Base-by-base conservation (phyloP, 1,140 invertebrate genomes). In the Neodiprion fabricii region DNA sequence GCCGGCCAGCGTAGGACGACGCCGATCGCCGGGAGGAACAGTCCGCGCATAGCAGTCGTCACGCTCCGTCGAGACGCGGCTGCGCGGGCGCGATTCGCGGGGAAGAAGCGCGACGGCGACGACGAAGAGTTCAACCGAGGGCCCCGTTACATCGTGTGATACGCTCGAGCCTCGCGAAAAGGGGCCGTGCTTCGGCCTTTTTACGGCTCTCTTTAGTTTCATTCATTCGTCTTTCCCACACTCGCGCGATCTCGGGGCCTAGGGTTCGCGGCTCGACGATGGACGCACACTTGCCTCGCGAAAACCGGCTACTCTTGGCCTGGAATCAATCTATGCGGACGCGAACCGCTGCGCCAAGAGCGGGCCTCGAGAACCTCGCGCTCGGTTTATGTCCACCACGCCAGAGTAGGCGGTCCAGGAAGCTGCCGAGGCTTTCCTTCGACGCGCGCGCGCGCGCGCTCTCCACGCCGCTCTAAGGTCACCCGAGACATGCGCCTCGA, bases 261-360 rank as follows among this genome's bases (percentile, higher is more conserved):
- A 61, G 53, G 53, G 53, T 61, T 61, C 53, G 53, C 53, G 53
- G 53, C n/a, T 17, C 53, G 11, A 17, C 53, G 53, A 3, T 9
- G 28, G 28, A 40, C 28, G 5, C 28, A 40, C 28, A 61, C 53
- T 61, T 5, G 53, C 53, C 53, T 5, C n/a, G 53, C n/a, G 53
- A 61, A 61, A 40, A 61, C 53, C 53, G 53, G 53, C 53, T 61
- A 9, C 5, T 61, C 53, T 61, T 61, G 53, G 53, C 53, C 53
- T 61, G 53, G 53, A 61, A 61, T 61, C 53, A 61, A 61, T 61
- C 53, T 61, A 61, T 61, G 53, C 53, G 53, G 53, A 61, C 53
- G 53, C 28, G 28, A 40, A 40, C 28, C 28, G 28, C 28, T 61
- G n/a, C 53, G 53, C 53, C 11, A 17, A 40, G 28, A 40, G 28